phyloP scores from a whole-genome alignment of 2,797 vertebrate species.

The Cottoperca gobio region DNA sequence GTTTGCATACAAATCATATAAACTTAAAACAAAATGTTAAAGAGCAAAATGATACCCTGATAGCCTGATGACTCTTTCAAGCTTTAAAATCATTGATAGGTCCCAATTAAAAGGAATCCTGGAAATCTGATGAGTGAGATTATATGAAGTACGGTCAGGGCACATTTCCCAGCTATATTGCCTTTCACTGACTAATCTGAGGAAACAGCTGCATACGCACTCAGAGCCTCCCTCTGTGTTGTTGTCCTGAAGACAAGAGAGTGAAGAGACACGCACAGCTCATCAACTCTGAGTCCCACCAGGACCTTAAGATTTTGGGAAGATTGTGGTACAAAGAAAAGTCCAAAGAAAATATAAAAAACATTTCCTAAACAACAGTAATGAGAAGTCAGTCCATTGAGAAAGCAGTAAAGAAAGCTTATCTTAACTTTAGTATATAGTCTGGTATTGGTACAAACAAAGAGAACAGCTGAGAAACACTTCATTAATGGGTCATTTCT shows the following conservation, averaged over 20 bases:
- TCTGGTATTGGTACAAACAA: too few relatives aligned
- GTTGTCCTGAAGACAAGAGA: conserved; percentile 14
- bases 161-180: conserved; percentile 78
- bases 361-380: not conserved
- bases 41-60: not conserved
- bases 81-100: not conserved
- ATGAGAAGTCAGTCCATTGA: not conserved
- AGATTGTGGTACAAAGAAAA: not conserved
- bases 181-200: conserved; percentile 77
- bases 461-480: too few relatives aligned
- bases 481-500: too few relatives aligned
- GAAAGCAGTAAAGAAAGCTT: not conserved
- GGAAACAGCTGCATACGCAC: conserved; percentile 74
- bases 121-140: conserved; percentile 66
- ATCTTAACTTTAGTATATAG: too few relatives aligned
- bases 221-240: conserved; percentile 16
- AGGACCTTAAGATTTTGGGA: not conserved
- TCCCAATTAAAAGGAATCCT: conserved; percentile 57
- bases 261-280: not conserved
- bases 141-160: conserved; percentile 68
- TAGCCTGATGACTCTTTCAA: too few relatives aligned
- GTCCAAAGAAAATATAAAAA: too few relatives aligned
- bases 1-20: not conserved
- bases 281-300: not conserved
- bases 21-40: not conserved